Evolutionary conservation across 2,797 vertebrate genomes (phyloP).

Genomic region (Propithecus perrieri): DNA sequence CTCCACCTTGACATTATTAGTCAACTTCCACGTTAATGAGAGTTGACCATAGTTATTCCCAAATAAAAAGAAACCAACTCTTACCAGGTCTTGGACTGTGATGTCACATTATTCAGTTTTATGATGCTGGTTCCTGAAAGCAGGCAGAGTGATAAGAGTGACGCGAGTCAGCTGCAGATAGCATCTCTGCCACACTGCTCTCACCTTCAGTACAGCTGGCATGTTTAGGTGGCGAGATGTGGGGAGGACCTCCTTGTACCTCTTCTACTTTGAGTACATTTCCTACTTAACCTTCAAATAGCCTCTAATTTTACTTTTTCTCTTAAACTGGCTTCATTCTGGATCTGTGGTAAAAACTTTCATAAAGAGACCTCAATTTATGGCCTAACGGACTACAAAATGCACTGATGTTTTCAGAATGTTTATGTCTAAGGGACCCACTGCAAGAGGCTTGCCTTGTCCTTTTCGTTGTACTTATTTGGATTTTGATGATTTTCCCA

Average conservation of each 20-base stretch:
- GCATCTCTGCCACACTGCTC: not conserved
- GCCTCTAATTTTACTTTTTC: not conserved
- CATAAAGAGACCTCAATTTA: not conserved
- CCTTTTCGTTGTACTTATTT: not conserved
- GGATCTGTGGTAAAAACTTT: constrained; percentile 7
- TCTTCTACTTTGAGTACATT: not conserved
- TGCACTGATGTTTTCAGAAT: not conserved
- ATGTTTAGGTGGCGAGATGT: not conserved
- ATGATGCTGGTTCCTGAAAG: not conserved
- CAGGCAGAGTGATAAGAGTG: not conserved
- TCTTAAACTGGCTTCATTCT: not conserved
- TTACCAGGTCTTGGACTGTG: constrained; percentile 46
- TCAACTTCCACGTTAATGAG: constrained; percentile 21
- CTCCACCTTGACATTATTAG: constrained; percentile 1
- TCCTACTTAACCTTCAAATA: not conserved
- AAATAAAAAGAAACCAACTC: constrained; percentile 66
- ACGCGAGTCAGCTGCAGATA: not conserved
- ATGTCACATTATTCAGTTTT: constrained; percentile 34
- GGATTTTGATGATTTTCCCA: not conserved
- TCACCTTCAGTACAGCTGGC: rapidly evolving
- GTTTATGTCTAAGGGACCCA: not conserved
- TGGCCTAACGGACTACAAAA: not conserved
- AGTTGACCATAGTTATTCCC: constrained; percentile 47
- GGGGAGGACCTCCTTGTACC: not conserved
- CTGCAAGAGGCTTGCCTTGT: not conserved